These are phyloP conservation scores for Spea multiplicata DNA, from an alignment of 2,113 vertebrate genomes.

Conservation along the genomic window DNA sequence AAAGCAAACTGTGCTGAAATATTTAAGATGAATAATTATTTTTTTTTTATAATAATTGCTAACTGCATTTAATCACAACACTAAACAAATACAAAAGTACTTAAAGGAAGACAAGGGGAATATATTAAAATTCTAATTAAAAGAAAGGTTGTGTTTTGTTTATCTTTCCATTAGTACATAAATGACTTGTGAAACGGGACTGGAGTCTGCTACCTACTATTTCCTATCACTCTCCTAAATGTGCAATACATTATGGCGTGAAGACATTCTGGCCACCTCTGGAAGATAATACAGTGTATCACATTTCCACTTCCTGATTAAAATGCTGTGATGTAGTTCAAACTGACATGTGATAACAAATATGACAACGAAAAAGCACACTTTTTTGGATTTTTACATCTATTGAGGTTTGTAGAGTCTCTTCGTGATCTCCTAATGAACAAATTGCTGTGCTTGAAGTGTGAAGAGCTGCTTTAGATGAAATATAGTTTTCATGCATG, in stretches of 20 bases:
- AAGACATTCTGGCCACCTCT: neutral
- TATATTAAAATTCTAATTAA: slow-evolving; percentile 80
- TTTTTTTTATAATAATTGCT: slow-evolving; percentile 64
- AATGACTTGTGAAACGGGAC: slow-evolving; percentile 57
- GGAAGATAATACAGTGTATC: neutral
- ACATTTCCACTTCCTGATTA: neutral
- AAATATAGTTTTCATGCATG: no score
- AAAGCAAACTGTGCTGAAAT: slow-evolving; percentile 52
- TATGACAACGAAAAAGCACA: no score
- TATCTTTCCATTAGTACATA: slow-evolving; percentile 60
- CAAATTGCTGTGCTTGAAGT: no score
- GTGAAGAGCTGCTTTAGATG: no score
- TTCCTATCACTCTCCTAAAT: slow-evolving; percentile 54
- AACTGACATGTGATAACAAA: no score
- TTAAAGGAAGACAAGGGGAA: slow-evolving; percentile 63
- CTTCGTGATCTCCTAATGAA: no score
- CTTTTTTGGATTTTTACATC: no score
- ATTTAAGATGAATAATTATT: slow-evolving; percentile 59
- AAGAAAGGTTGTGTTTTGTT: slow-evolving; percentile 62
- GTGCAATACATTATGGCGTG: slow-evolving; percentile 36
- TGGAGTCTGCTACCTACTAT: slow-evolving; percentile 50
- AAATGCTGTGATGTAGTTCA: no score
- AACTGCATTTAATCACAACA: slow-evolving; percentile 63
- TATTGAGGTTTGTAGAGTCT: no score
- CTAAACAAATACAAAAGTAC: slow-evolving; percentile 60